Evolutionary conservation across 2,113 vertebrate species (phyloP), one percentile per base, ranked within the genome.

Genomic region (Proteles cristata): DNA sequence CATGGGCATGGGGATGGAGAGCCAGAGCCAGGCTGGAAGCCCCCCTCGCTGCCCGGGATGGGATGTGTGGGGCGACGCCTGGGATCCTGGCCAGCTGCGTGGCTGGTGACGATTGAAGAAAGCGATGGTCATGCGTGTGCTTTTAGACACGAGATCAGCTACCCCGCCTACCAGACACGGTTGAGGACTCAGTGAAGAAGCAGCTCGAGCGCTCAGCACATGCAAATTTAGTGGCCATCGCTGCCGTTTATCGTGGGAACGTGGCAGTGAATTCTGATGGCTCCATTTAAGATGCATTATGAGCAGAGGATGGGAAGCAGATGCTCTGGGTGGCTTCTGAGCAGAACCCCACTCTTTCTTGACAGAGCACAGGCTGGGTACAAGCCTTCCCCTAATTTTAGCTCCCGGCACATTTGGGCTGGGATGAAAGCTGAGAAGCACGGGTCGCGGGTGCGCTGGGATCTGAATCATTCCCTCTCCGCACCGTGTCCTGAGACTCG

Each of bases 201-300:
- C 63, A 28, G 23, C 55, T 12, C 0, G 0, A 7, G 53, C 10
- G 0, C 16, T 0, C 4, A 0, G 61, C 0, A 0, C 19, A 0
- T 14, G 71, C 14, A 16, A 28, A 71, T 15, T 3, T 4, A 0
- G 19, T 4, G 58, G 23, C 91, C 9, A 4, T 26, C 0, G 1
- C 65, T 2, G 50, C 58, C 2, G 11, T 39, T 28, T 25, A 80
- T 21, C 3, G 7, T 26, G 1, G 2, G 83, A 58, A 61, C 5
- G 0, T 73, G 94, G 69, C 25, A 1, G 35, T 88, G 94, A 65
- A 58, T 77, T 84, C 26, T 55, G 90, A 77, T 45, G 87, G 45
- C 58, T 88, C 16, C 48, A 5, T 84, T 82, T 77, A 68, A 35
- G 76, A n/a, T 1, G 5, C 19, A 7, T 45, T 35, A 5, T 2